These are phyloP conservation scores for Pipistrellus pipistrellus DNA, from an alignment of 2,797 vertebrate species.

Conservation along the genomic window DNA sequence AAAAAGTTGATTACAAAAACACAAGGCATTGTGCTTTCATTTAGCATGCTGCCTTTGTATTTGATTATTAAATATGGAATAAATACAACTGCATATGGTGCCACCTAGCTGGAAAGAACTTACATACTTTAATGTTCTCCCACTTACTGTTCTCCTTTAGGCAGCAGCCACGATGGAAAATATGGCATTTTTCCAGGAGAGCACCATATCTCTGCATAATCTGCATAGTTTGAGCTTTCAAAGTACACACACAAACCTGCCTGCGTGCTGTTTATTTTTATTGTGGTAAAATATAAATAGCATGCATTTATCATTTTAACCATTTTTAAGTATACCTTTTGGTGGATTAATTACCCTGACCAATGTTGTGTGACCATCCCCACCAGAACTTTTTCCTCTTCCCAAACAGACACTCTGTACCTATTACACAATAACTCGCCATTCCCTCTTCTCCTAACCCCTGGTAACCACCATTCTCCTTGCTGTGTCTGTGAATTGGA, in stretches of 20 bases:
- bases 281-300: not conserved
- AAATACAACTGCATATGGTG: not conserved
- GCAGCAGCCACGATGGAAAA: not conserved
- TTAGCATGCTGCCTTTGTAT: not conserved
- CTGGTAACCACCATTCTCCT: not conserved
- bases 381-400: not conserved
- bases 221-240: not conserved
- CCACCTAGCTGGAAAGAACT: constrained; percentile 8
- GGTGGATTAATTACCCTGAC: not conserved
- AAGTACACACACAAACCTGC: not conserved
- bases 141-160: not conserved
- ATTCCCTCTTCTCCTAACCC: too few species aligned
- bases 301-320: not conserved
- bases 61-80: constrained; percentile 38
- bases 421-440: not conserved
- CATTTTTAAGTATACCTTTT: not conserved
- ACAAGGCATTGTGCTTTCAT: not conserved
- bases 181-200: not conserved
- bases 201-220: not conserved
- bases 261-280: not conserved
- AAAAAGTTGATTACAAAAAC: not conserved
- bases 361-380: not conserved
- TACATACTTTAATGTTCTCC: not conserved
- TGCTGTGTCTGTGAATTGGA: not conserved
- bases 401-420: not conserved